Evolutionary conservation across 2,113 vertebrate genomes (phyloP).

Genomic region (Todiramphus chloris): DNA sequence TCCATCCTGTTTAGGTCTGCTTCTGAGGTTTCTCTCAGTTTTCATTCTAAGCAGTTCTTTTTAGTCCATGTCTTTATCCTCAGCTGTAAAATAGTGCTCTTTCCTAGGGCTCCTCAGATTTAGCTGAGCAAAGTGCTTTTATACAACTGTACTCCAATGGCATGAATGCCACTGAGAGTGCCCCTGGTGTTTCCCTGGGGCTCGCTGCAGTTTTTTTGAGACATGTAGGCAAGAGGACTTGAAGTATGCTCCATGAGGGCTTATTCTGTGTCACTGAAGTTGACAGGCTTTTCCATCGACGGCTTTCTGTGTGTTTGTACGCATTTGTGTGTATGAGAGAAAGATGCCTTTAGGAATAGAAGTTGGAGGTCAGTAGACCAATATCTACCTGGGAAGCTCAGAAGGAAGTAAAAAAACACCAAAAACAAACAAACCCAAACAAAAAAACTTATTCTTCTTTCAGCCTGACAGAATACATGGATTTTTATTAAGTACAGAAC

Average conservation of each 20-base stretch:
- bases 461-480: neutral
- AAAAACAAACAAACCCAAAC: neutral
- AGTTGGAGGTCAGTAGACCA: no score
- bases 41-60: neutral
- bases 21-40: neutral
- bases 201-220: neutral
- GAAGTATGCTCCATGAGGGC: neutral
- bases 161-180: neutral
- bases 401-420: neutral
- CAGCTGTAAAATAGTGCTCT: neutral
- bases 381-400: neutral
- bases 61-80: neutral
- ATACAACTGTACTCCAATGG: neutral
- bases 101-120: neutral
- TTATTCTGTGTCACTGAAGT: neutral
- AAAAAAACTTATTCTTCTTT: neutral
- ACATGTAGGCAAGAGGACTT: neutral
- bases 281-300: neutral
- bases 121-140: neutral
- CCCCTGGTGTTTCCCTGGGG: neutral
- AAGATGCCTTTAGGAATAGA: neutral
- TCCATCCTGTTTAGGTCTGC: neutral
- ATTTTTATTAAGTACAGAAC: neutral
- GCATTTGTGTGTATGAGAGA: neutral
- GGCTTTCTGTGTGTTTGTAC: neutral